phyloP scores from a whole-genome alignment of 1,140 invertebrate genomes.

The Limonius californicus region DNA sequence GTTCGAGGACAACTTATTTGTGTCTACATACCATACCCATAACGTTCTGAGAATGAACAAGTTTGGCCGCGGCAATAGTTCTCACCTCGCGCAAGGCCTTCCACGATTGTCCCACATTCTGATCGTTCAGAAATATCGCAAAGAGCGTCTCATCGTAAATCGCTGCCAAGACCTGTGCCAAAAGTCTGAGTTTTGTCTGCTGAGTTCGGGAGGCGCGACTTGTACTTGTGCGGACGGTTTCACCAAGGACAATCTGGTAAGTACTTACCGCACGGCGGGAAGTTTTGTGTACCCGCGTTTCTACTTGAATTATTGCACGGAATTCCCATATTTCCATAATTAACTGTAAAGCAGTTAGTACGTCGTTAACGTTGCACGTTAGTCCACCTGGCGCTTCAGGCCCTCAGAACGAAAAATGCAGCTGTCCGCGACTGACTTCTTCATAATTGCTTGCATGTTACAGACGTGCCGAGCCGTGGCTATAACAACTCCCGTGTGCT shows the following conservation, averaged over 20 bases:
- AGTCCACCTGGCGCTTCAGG: not conserved
- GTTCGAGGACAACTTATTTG: conserved; percentile 69
- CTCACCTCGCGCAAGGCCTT: conserved; percentile 54
- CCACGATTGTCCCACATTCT: conserved; percentile 59
- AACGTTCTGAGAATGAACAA: conserved; percentile 67
- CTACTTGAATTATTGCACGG: not conserved
- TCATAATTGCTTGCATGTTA: conserved; percentile 2
- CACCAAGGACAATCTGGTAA: conserved; percentile 43
- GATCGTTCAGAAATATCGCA: conserved; percentile 65
- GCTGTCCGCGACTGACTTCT: not conserved
- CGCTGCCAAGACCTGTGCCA: conserved; percentile 54
- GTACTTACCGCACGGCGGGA: conserved; percentile 21
- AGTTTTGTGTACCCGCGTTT: not conserved
- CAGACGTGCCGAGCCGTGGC: conserved; percentile 33
- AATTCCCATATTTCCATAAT: conserved; percentile 6
- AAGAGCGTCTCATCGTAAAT: conserved; percentile 51
- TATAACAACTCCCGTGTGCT: conserved; percentile 33
- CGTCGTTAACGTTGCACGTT: not conserved
- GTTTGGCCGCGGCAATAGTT: conserved; percentile 58
- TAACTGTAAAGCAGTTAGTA: not conserved
- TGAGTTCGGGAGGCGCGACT: conserved; percentile 48
- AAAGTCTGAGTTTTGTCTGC: conserved; percentile 56
- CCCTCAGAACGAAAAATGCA: not conserved
- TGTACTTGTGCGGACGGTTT: conserved; percentile 67
- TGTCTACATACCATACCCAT: conserved; percentile 61